Conservation (phyloP, 2,888 invertebrate genomes). For the Pachymerium ferrugineum region DNA sequence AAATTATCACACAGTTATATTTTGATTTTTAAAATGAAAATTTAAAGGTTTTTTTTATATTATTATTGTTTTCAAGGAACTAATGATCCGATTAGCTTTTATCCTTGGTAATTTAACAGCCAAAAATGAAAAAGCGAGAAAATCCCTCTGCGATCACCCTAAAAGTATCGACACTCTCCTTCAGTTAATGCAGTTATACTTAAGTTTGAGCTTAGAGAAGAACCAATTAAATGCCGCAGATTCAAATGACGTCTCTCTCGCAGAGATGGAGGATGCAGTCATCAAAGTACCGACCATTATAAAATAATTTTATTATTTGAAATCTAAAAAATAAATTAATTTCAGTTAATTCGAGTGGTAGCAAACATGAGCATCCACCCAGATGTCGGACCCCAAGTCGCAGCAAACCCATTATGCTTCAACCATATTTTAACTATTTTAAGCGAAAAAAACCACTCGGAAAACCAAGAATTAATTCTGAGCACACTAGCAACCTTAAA, state of each 20-base stretch:
- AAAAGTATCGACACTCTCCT: conserved; percentile 44
- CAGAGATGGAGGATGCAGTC: neutral
- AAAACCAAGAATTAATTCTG: conserved; percentile 63
- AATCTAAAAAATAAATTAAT: conserved; percentile 1
- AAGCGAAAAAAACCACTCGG: conserved; percentile 30
- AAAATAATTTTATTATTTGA: conserved; percentile 39
- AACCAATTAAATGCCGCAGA: neutral
- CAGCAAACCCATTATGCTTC: conserved; percentile 46
- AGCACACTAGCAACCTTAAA: conserved; percentile 76
- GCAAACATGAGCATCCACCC: conserved; percentile 77
- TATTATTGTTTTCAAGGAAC: conserved; percentile 49
- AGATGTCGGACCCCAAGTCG: conserved; percentile 64
- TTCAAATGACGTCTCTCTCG: neutral
- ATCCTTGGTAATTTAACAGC: conserved; percentile 80
- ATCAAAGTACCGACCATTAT: neutral
- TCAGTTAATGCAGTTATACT: conserved; percentile 38
- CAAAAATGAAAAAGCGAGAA: conserved; percentile 64
- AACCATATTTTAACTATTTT: conserved; percentile 45
- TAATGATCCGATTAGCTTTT: conserved; percentile 71
- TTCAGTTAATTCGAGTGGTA: conserved; percentile 64
- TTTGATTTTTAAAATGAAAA: neutral
- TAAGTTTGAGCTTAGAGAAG: neutral
- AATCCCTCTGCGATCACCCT: conserved; percentile 43
- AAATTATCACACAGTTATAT: conserved; percentile 29
- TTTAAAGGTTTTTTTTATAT: neutral